Conservation (phyloP, 2,888 invertebrate species). For the Drosophila robusta region DNA sequence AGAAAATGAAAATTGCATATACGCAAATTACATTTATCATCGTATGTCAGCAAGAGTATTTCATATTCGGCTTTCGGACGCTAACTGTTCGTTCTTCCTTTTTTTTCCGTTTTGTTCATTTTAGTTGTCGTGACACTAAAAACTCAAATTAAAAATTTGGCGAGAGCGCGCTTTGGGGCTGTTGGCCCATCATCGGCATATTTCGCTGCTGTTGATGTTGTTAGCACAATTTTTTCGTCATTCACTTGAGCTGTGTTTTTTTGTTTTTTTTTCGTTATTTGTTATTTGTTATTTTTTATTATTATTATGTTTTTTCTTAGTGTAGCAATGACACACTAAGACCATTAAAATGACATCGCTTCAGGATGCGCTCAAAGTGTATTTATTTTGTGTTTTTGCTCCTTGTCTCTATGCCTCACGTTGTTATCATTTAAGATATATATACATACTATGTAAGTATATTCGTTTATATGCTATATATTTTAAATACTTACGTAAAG, state of each 20-base stretch:
- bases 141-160: constrained; percentile 38
- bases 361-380: neutral
- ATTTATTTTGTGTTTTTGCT: constrained; percentile 10
- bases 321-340: constrained; percentile 26
- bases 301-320: constrained; percentile 1
- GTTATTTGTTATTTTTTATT: neutral
- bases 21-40: no score
- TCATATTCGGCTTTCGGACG: neutral
- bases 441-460: neutral
- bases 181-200: constrained; percentile 37
- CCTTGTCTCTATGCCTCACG: neutral
- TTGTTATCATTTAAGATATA: no score
- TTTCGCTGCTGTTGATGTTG: constrained; percentile 37
- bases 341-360: constrained; percentile 9
- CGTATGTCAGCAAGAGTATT: neutral
- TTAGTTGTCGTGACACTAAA: constrained; percentile 24
- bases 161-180: constrained; percentile 14
- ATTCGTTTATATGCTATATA: neutral
- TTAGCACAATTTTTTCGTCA: constrained; percentile 19
- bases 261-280: no score
- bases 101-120: neutral
- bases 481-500: neutral
- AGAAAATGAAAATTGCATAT: no score
- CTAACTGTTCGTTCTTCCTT: neutral
- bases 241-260: constrained; percentile 1